Evolutionary conservation across 2,888 invertebrate genomes (phyloP).

Genomic region (Lasioglossum vierecki): DNA sequence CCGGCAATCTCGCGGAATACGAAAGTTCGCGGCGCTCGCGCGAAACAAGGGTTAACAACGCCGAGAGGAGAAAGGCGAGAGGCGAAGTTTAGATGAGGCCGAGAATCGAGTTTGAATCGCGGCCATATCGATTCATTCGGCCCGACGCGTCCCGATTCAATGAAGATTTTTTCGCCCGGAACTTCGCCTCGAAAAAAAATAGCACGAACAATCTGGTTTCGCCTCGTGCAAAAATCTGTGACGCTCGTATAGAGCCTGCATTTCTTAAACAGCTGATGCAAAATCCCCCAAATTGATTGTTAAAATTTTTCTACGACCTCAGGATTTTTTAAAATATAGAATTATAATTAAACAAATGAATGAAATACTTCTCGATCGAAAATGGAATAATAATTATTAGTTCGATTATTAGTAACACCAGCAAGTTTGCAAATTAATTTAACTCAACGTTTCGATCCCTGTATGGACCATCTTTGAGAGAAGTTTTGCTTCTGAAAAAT

Average conservation of each 20-base stretch:
- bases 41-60: constrained; percentile 51
- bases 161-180: neutral
- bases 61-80: neutral
- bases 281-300: no score
- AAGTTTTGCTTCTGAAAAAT: no score
- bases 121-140: constrained; percentile 49
- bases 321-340: no score
- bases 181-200: neutral
- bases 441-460: no score
- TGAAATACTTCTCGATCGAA: no score
- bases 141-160: constrained; percentile 20
- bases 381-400: no score
- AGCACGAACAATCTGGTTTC: constrained; percentile 18
- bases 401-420: no score
- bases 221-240: constrained; percentile 1
- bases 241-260: neutral
- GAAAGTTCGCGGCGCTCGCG: constrained; percentile 41
- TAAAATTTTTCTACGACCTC: no score
- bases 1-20: constrained; percentile 50
- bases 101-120: constrained; percentile 60
- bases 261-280: no score
- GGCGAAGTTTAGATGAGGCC: constrained; percentile 48
- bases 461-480: no score
- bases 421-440: no score
- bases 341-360: no score